Percentiles rank a stretch among this genome's conserved stretches.
Conservation (phyloP, 2,888 invertebrate species). For the Dynastes grantii region DNA sequence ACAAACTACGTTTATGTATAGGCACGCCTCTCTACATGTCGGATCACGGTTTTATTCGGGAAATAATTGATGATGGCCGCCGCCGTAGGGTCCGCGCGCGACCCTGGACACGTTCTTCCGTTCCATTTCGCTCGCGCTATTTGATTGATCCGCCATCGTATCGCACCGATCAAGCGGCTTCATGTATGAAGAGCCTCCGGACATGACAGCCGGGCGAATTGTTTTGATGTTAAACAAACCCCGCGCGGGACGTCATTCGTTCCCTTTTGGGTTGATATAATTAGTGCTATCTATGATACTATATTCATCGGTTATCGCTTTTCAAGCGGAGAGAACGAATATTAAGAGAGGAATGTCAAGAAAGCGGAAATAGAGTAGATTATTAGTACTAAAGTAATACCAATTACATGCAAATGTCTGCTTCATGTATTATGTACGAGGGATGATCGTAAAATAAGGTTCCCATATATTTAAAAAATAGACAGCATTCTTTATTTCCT, state of each 20-base stretch:
- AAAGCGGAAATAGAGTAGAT: too few species aligned
- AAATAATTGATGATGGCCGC: constrained; percentile 42
- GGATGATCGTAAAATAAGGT: too few species aligned
- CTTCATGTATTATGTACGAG: too few species aligned
- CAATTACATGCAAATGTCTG: too few species aligned
- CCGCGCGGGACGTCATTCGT: constrained; percentile 24
- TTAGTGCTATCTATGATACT: constrained; percentile 20
- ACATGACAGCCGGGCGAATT: constrained; percentile 36
- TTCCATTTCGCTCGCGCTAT: constrained; percentile 28
- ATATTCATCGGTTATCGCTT: too few species aligned
- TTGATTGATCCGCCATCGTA: constrained; percentile 32
- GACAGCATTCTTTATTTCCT: too few species aligned
- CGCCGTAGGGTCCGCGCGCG: background rate
- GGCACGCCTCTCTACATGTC: background rate
- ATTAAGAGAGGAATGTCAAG: too few species aligned
- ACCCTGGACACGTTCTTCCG: constrained; percentile 26
- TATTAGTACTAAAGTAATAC: too few species aligned
- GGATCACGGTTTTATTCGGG: constrained; percentile 19
- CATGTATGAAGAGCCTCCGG: constrained; percentile 40
- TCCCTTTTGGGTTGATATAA: constrained; percentile 7
- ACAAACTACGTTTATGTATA: background rate
- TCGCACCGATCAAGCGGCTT: constrained; percentile 27
- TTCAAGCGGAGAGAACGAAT: too few species aligned
- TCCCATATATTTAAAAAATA: too few species aligned
- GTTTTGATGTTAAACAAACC: constrained; percentile 41